phyloP scores from a whole-genome alignment of 2,888 invertebrate genomes.

The Dolomedes plantarius region DNA sequence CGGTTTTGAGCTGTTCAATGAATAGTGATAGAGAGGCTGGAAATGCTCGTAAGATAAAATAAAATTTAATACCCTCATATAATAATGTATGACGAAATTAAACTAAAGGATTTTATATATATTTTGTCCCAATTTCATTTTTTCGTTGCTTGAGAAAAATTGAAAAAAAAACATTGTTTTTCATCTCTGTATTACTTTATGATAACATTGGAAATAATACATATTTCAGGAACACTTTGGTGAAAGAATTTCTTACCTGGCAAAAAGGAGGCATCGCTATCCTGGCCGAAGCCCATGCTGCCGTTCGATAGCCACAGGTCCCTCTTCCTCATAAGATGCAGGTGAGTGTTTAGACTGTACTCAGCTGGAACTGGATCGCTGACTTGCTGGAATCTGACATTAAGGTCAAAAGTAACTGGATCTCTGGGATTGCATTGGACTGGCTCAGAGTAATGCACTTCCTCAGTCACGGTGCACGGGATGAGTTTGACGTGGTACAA shows the following conservation, averaged over 20 bases:
- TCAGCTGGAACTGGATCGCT: constrained; percentile 77
- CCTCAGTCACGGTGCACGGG: constrained; percentile 76
- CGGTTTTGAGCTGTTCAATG: too few species aligned
- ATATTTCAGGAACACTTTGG: too few species aligned
- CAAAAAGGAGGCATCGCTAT: constrained; percentile 75
- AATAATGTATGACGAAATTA: too few species aligned
- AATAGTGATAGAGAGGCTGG: too few species aligned
- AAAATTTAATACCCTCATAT: too few species aligned
- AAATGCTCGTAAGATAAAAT: too few species aligned
- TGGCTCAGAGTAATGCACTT: constrained; percentile 75
- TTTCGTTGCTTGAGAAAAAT: too few species aligned
- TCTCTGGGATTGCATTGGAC: constrained; percentile 75
- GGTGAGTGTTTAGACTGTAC: constrained; percentile 76
- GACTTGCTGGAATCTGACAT: constrained; percentile 77
- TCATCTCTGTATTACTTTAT: too few species aligned
- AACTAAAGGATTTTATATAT: too few species aligned
- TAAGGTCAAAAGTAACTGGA: constrained; percentile 76
- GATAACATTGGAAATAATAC: too few species aligned
- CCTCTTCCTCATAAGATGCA: constrained; percentile 75
- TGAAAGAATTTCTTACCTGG: constrained; percentile 75
- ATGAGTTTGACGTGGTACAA: constrained; percentile 76
- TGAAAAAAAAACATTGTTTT: too few species aligned
- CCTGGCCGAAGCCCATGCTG: constrained; percentile 74
- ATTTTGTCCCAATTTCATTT: too few species aligned
- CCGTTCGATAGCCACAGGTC: constrained; percentile 76